A percentile compares a stretch with the other conserved stretches of the same genome.
Evolutionary conservation across 2,797 vertebrate species (phyloP).

Genomic region (Coendou prehensilis): DNA sequence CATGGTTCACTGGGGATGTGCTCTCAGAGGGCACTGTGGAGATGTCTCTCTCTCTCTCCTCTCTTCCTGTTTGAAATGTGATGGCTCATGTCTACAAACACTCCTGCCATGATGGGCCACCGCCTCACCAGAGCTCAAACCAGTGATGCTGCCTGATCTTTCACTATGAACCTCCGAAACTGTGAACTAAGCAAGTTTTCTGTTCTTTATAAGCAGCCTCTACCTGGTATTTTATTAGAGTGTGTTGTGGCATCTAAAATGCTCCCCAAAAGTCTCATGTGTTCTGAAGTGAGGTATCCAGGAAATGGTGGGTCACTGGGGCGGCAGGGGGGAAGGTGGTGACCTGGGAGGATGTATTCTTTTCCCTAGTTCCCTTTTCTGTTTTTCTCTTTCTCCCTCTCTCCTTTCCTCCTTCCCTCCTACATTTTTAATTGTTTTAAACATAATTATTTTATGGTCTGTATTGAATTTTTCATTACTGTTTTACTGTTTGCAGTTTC

Average conservation of each 20-base stretch:
- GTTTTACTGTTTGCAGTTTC: conserved; percentile 35
- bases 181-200: neutral
- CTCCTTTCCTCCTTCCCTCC: neutral
- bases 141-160: neutral
- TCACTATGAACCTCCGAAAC: neutral
- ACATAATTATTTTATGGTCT: conserved; percentile 24
- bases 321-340: too few relatives aligned
- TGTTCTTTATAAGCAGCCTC: neutral
- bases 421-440: conserved; percentile 53
- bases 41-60: neutral
- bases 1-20: neutral
- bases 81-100: neutral
- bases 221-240: neutral
- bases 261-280: neutral
- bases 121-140: neutral
- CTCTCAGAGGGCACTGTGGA: neutral
- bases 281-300: neutral
- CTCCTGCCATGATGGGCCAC: too few relatives aligned
- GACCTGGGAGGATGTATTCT: neutral
- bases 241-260: neutral
- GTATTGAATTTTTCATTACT: conserved; percentile 17
- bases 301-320: neutral
- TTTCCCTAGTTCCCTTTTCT: neutral
- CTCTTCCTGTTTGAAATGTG: neutral
- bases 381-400: neutral